Percentiles rank a stretch among this genome's conserved stretches.
These are phyloP conservation scores for Percopsis transmontana DNA, from an alignment of 2,113 vertebrate genomes.

Conservation along the genomic window DNA sequence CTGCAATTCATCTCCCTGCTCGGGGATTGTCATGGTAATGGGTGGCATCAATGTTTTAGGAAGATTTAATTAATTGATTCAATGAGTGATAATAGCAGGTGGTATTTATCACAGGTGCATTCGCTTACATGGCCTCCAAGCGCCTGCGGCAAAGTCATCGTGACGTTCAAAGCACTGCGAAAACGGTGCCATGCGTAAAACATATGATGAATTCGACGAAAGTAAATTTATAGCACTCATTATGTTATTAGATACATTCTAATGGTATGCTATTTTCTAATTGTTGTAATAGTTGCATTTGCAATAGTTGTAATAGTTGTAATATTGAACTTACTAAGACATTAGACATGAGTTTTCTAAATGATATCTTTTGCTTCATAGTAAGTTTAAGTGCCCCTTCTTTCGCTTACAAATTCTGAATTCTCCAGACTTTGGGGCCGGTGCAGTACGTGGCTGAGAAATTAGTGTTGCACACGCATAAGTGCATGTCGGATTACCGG, in stretches of 20 bases:
- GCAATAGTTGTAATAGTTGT: too few relatives aligned
- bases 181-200: not conserved
- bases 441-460: conserved; percentile 41
- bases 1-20: conserved; percentile 67
- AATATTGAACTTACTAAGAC: not conserved
- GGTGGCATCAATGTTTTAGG: conserved; percentile 66
- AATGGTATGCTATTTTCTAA: too few relatives aligned
- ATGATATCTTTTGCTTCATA: not conserved
- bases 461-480: conserved; percentile 38
- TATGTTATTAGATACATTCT: too few relatives aligned
- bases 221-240: not conserved
- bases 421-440: conserved; percentile 24
- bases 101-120: conserved; percentile 64
- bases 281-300: too few relatives aligned
- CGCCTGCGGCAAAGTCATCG: conserved; percentile 58
- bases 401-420: not conserved
- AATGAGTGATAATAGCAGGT: conserved; percentile 60
- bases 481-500: conserved; percentile 63
- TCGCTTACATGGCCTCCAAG: conserved; percentile 47
- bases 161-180: conserved; percentile 12
- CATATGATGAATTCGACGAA: not conserved
- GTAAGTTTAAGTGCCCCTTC: conserved; percentile 3
- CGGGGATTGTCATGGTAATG: conserved; percentile 50
- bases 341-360: not conserved
- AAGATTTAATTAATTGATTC: conserved; percentile 74